Base-by-base conservation (phyloP, 2,113 vertebrate genomes). In the Malurus melanocephalus region DNA sequence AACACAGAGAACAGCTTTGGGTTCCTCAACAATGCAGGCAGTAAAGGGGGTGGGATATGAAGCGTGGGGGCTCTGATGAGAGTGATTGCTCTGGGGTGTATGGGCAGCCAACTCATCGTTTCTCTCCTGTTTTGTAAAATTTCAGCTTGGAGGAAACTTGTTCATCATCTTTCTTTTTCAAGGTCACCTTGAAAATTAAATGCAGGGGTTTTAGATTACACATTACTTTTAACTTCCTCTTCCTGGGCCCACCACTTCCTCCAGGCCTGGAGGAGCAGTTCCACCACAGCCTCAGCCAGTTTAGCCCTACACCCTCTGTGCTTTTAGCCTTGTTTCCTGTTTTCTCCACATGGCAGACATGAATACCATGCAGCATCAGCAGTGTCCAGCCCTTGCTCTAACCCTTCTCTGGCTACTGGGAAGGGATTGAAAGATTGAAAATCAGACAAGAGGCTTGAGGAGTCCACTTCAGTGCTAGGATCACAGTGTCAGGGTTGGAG, bases 151-250 rank as follows among this genome's bases (percentile, higher is more conserved):
- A 13, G 33, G 23, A 19, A 2, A 3, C 6, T 69, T 61, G 80
- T 55, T 53, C 4, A 30, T 38, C 4, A 6, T 14, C 13, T 26
- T 43, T 90, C 38, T 38, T 76, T 67, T 80, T 77, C 27, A 48
- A 0, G 0, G 59, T 62, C 15, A 51, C 43, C 42, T 65, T 88
- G 88, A 88, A 92, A 86, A 65, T 23, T 3, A 91, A 85, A 78
- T 2, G 2, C 8, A 9, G 57, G 43, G 27, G 28, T 15, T 93
- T 55, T 65, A 81, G 59, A 57, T 90, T 84, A 90, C 12, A 3
- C 22, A 28, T 72, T n/a, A n/a, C 8, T 89, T 55, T 43, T 52
- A 48, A 61, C 66, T 95, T 95, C 94, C 85, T 88, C 69, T 92
- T 91, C 76, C 66, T 73, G 80, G 28, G 57, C 40, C 53, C 40